Evolutionary conservation across 2,113 vertebrate species (phyloP), one percentile per base, ranked within the genome.

Genomic region (Grammatotria lemairii): DNA sequence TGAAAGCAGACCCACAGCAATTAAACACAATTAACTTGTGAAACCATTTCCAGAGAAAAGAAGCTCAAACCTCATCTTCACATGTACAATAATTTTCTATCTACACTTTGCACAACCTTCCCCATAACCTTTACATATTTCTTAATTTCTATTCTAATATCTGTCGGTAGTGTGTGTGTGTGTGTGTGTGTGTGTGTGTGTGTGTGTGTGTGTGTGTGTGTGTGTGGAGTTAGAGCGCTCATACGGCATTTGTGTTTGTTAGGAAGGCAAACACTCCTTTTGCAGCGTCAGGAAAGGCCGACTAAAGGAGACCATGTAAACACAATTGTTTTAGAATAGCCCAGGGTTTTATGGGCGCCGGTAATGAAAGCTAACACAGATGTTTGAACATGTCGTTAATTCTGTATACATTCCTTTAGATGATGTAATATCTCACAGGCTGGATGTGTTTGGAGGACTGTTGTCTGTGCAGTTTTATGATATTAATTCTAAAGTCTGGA

Each of bases 301-400:
- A 78, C 90, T 79, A 21, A 89, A 93, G 57, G 55, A 82, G 85
- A 31, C 49, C 87, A n/a, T 88, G 86, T 95, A 95, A 95, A 93
- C 93, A 93, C 68, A n/a, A 91, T 92, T 93, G 93, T 91, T 94
- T 91, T 86, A 93, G 88, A 92, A 91, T 75, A 81, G 88, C 63
- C 63, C 78, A 8, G 21, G 78, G 57, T 92, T 94, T 94, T 93
- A 94, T 80, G 88, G 85, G 88, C 93, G 60, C n/a, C 40, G 70
- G 86, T 89, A 92, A 93, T 90, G 87, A 93, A 93, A 92, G 84
- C 89, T 82, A 85, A 86, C 81, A 63, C 93, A 95, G 95, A 94
- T 95, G 94, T 95, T 94, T 91, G 90, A 93, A 92, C 90, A 92
- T 81, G 68, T 89, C 51, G 85, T 94, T 93, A 89, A 91, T 93